These are phyloP conservation scores for Charina bottae DNA, from an alignment of 2,113 vertebrate genomes.

Conservation along the genomic window DNA sequence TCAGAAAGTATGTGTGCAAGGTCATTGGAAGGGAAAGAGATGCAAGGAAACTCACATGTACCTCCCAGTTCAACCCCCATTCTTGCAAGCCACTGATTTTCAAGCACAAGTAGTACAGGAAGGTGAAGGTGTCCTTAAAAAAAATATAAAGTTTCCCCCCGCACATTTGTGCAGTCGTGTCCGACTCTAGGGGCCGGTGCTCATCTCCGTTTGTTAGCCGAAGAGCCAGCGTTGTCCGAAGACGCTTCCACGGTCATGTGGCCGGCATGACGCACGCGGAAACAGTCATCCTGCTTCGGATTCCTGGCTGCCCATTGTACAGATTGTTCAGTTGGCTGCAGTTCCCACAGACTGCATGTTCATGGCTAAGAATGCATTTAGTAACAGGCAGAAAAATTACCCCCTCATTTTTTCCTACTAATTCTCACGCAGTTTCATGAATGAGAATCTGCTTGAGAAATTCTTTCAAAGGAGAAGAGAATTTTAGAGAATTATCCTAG, in stretches of 20 bases:
- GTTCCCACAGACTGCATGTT: not conserved
- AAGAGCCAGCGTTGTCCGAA: too few species aligned
- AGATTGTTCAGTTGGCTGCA: not conserved
- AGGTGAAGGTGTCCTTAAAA: not conserved
- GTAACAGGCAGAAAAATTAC: not conserved
- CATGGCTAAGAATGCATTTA: not conserved
- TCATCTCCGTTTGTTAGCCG: too few species aligned
- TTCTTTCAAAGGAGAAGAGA: not conserved
- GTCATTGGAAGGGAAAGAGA: not conserved
- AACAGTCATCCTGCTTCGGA: not conserved
- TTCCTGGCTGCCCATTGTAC: not conserved
- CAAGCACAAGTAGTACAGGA: not conserved
- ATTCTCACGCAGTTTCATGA: not conserved
- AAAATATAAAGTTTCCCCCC: too few species aligned
- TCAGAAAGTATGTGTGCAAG: not conserved
- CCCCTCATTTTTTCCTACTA: not conserved
- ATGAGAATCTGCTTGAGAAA: not conserved
- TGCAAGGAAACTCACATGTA: not conserved
- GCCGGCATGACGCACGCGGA: too few species aligned
- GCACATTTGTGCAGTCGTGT: too few species aligned
- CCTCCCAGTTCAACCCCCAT: not conserved
- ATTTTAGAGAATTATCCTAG: not conserved
- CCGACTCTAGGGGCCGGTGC: too few species aligned
- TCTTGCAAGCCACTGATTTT: not conserved
- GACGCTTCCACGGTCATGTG: too few species aligned